Evolutionary conservation across 2,113 vertebrate species (phyloP).

Genomic region (Tupaia chinensis): DNA sequence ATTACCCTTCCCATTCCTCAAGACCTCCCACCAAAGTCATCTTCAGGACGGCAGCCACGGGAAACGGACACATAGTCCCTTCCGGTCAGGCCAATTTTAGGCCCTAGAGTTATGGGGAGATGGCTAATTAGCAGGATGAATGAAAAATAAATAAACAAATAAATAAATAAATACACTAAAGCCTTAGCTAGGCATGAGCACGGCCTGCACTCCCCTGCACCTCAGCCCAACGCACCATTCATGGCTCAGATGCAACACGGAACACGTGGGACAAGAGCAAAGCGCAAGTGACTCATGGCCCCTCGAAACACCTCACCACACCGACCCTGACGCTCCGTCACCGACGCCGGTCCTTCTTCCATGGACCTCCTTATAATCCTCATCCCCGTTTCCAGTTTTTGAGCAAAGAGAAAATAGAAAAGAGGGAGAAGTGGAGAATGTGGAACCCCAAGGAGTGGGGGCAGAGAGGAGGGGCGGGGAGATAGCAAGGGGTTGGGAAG

Average conservation of each 20-base stretch:
- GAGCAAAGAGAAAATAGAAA: conserved; percentile 67
- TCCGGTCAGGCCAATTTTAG: neutral
- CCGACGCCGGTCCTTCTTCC: neutral
- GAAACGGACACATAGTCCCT: neutral
- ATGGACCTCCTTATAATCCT: neutral
- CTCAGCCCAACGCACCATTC: neutral
- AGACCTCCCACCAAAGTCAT: conserved; percentile 18
- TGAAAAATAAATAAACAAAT: conserved; percentile 35
- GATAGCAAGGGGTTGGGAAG: neutral
- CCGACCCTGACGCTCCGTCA: neutral
- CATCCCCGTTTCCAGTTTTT: conserved; percentile 30
- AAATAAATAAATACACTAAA: neutral
- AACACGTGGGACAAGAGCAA: neutral
- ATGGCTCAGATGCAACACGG: neutral
- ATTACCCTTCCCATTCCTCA: conserved; percentile 27
- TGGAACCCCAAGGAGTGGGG: conserved; percentile 74
- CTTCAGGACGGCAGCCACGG: conserved; percentile 18
- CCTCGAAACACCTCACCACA: neutral
- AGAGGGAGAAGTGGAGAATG: conserved; percentile 61
- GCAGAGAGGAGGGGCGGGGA: neutral
- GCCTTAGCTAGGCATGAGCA: neutral
- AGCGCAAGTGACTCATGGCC: neutral
- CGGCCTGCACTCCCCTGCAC: neutral
- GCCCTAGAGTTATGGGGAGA: neutral
- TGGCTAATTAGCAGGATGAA: neutral